These are phyloP conservation scores for Drosophila serrata DNA, from an alignment of 1,140 invertebrate species.

Conservation along the genomic window DNA sequence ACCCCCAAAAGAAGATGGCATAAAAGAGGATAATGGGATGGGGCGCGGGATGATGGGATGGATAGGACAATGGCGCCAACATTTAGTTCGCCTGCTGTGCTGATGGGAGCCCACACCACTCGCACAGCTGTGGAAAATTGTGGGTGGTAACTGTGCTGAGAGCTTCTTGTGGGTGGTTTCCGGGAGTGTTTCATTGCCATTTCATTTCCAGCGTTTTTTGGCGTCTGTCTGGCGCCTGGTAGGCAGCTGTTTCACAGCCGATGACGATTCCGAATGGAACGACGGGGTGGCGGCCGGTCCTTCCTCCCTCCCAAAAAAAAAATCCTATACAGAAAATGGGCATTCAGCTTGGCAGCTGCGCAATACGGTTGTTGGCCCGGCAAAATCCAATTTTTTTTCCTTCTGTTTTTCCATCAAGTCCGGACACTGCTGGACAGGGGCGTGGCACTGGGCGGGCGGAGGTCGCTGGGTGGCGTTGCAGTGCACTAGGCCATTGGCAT, in stretches of 20 bases:
- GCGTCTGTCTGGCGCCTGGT: conserved; percentile 78
- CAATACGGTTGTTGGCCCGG: conserved; percentile 51
- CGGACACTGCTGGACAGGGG: conserved; percentile 35
- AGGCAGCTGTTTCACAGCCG: conserved; percentile 74
- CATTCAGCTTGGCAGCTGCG: conserved; percentile 57
- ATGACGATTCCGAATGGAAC: conserved; percentile 52
- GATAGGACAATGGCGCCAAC: conserved; percentile 63
- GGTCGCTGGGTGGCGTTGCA: conserved; percentile 29
- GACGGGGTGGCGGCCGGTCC: conserved; percentile 15
- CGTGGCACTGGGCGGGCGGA: conserved; percentile 36
- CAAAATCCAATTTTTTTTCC: conserved; percentile 33
- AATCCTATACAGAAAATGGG: conserved; percentile 37
- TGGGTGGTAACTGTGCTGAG: neutral
- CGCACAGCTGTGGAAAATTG: conserved; percentile 29
- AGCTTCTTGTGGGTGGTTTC: conserved; percentile 21
- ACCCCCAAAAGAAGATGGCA: conserved; percentile 31
- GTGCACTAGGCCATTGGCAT: conserved; percentile 83
- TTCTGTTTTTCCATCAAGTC: neutral
- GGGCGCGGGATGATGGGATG: conserved; percentile 17
- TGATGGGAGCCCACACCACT: conserved; percentile 57
- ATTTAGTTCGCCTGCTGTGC: conserved; percentile 48
- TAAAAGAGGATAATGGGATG: neutral
- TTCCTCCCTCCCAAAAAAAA: conserved; percentile 1
- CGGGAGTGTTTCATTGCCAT: conserved; percentile 74
- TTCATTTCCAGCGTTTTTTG: conserved; percentile 55